Evolutionary conservation across 2,888 invertebrate genomes (phyloP).

Genomic region (Agonopterix heracliana): DNA sequence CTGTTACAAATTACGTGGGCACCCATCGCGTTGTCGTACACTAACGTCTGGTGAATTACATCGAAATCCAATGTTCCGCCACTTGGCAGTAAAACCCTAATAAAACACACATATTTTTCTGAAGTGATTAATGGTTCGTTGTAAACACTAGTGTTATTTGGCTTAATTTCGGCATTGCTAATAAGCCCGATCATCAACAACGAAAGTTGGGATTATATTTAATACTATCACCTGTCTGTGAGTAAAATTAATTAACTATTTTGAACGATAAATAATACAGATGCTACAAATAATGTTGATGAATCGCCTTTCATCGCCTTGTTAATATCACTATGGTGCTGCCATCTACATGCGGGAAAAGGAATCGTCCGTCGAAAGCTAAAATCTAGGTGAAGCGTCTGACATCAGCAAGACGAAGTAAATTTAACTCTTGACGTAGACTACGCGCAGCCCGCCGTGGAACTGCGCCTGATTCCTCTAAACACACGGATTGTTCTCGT

Average conservation of each 20-base stretch:
- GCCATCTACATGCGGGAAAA: constrained; percentile 59
- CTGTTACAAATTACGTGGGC: background rate
- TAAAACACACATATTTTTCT: too few species aligned
- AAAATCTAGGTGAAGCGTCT: constrained; percentile 72
- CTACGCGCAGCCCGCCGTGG: constrained; percentile 22
- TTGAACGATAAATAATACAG: background rate
- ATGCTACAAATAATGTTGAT: constrained; percentile 12
- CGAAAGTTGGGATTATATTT: background rate
- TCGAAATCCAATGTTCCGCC: too few species aligned
- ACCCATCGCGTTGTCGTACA: background rate
- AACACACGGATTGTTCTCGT: constrained; percentile 48
- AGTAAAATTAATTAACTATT: background rate
- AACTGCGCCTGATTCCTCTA: constrained; percentile 33
- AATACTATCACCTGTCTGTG: background rate
- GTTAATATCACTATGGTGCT: constrained; percentile 35
- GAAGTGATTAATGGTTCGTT: too few species aligned
- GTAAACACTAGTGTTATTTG: too few species aligned
- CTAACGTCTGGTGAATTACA: too few species aligned
- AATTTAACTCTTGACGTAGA: constrained; percentile 71
- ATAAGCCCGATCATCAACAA: background rate
- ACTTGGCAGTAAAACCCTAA: too few species aligned
- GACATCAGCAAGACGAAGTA: constrained; percentile 69
- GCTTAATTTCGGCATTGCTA: too few species aligned
- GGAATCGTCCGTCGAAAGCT: constrained; percentile 49
- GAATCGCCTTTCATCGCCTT: constrained; percentile 28